Conservation (phyloP, 2,113 vertebrate species). For the Phyllostomus discolor region DNA sequence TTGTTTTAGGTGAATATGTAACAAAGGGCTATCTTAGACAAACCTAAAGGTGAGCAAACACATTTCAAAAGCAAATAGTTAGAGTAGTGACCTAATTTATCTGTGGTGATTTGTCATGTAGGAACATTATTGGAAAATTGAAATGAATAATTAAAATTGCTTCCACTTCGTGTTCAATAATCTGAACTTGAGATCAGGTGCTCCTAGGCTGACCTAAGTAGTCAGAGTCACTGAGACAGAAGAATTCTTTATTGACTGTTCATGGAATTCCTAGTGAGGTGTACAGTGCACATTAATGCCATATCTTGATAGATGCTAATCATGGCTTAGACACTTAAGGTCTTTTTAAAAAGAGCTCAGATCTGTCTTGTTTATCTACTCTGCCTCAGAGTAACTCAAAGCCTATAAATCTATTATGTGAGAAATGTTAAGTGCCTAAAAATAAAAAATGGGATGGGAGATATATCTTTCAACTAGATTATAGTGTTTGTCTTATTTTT, state of each 20-base stretch:
- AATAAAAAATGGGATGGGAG: background rate
- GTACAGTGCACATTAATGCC: background rate
- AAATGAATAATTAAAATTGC: background rate
- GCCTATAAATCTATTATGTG: background rate
- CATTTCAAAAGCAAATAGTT: constrained; percentile 41
- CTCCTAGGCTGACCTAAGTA: background rate
- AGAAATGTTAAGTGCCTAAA: background rate
- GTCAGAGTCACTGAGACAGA: background rate
- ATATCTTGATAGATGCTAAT: background rate
- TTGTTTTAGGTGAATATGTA: constrained; percentile 57
- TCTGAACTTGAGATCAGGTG: background rate
- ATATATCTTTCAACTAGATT: background rate
- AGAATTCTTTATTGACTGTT: background rate
- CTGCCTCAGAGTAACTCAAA: background rate
- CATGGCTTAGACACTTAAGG: background rate
- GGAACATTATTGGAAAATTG: background rate
- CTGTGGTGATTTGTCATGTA: background rate
- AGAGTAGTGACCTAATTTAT: background rate
- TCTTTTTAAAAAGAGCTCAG: background rate
- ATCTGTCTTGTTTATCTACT: background rate
- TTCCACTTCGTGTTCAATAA: background rate
- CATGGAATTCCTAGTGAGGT: background rate
- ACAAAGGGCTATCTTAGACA: constrained; percentile 37
- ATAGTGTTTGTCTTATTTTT: background rate
- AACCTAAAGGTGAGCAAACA: constrained; percentile 32